Evolutionary conservation across 2,888 invertebrate genomes (phyloP).

Genomic region (Itoplectis maculator): DNA sequence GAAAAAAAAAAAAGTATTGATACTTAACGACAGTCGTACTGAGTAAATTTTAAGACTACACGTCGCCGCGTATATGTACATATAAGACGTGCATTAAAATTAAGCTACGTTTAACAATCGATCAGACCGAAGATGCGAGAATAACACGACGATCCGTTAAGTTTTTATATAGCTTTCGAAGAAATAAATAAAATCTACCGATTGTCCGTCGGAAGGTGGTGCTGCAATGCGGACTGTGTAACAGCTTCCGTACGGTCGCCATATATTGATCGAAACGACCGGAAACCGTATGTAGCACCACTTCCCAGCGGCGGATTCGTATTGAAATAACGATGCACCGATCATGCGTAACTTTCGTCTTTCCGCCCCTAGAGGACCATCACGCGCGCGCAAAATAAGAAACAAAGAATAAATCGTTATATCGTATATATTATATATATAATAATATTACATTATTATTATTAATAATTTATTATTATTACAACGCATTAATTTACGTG

Average conservation of each 20-base stretch:
- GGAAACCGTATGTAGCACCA: neutral
- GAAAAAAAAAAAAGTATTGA: conserved; percentile 13
- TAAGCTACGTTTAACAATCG: conserved; percentile 20
- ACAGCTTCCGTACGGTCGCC: neutral
- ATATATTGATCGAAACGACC: conserved; percentile 18
- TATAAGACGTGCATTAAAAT: conserved; percentile 37
- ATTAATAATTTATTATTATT: neutral
- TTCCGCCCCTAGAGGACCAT: conserved; percentile 55
- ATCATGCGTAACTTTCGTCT: conserved; percentile 57
- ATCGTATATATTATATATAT: conserved; percentile 30
- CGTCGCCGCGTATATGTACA: conserved; percentile 40
- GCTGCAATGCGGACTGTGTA: neutral
- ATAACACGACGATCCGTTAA: conserved; percentile 48
- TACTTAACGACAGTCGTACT: conserved; percentile 40
- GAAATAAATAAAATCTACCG: conserved; percentile 5
- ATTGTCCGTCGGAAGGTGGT: conserved; percentile 19
- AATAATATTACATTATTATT: conserved; percentile 26
- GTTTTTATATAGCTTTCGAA: conserved; percentile 59
- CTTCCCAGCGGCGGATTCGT: neutral
- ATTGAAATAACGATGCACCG: conserved; percentile 53
- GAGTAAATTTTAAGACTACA: conserved; percentile 56
- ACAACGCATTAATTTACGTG: conserved; percentile 34
- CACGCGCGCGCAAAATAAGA: conserved; percentile 25
- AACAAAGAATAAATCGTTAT: conserved; percentile 26
- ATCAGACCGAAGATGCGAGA: conserved; percentile 12